phyloP scores from a whole-genome alignment of 2,888 invertebrate species.

The Drosophila atroscutellata region DNA sequence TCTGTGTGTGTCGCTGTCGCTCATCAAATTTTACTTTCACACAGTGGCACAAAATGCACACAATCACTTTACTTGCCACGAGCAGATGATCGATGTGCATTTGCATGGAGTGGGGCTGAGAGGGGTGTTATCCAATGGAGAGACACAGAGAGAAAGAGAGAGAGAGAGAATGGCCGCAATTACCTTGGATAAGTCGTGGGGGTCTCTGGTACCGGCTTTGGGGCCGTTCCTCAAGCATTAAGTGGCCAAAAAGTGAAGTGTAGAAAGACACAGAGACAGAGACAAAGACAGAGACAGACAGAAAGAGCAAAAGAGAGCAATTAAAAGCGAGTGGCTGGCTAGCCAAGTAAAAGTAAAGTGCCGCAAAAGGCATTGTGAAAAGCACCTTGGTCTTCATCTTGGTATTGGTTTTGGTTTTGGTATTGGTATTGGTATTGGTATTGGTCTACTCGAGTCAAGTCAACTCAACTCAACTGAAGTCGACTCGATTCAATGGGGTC shows the following conservation, averaged over 20 bases:
- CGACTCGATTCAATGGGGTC: conserved; percentile 28
- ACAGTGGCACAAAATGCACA: conserved; percentile 52
- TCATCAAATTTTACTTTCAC: conserved; percentile 76
- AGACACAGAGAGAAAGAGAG: conserved; percentile 6
- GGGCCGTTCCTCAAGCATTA: conserved; percentile 5
- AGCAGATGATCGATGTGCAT: conserved; percentile 78
- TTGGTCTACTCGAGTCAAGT: conserved; percentile 11
- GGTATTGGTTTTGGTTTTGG: too few species aligned
- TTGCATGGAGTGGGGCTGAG: conserved; percentile 49
- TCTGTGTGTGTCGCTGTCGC: conserved; percentile 19
- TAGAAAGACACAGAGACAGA: not conserved
- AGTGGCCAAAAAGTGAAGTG: conserved; percentile 65
- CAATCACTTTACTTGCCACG: conserved; percentile 63
- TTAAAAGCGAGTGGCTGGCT: conserved; percentile 66
- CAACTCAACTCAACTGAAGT: not conserved
- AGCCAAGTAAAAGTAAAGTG: conserved; percentile 77
- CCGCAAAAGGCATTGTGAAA: conserved; percentile 44
- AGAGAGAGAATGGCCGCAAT: conserved; percentile 59
- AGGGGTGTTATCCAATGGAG: conserved; percentile 3
- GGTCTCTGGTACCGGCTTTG: conserved; percentile 15
- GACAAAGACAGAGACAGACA: not conserved
- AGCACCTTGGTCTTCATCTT: conserved; percentile 16
- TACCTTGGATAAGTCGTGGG: conserved; percentile 30
- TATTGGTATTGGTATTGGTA: not conserved
- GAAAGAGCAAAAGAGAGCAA: conserved; percentile 49